Evolutionary conservation across 2,888 invertebrate species (phyloP), one percentile per base, ranked within the genome.

Genomic region (Empis stercorea): DNA sequence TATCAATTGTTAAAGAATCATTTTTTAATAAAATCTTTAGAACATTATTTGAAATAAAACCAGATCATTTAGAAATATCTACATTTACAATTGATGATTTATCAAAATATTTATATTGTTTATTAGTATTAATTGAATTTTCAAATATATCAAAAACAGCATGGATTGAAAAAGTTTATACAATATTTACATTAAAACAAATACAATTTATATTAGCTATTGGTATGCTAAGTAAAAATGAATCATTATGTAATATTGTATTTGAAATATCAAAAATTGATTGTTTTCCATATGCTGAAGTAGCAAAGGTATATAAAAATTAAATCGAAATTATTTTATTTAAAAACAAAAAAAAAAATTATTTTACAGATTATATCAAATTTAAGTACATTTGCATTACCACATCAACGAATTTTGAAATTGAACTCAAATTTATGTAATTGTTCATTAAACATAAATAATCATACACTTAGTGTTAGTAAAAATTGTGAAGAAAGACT

Each of bases 1-100:
- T 68, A 2, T 60, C 65, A 4, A 62, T 63, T 45, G 60, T 68
- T 11, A 60, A 62, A 0, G 65, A 67, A 39, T 65, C 68, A 2
- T 66, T 62, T 47, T 67, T 66, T 44, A 65, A 67, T 50, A 68
- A 66, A 54, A 61, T 67, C 43, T 55, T 68, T 13, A 55, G 61
- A 0, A 58, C 61, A 0, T 56, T 67, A 1, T 34, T 64, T 1
- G 54, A 57, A 3, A 54, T 59, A 9, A 55, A 57, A 27, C 55
- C 59, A 0, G 63, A 65, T 45, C 55, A 59, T 49, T 48, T 54
- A 32, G 48, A 44, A 14, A 46, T 50, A 16, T 46, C 51, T 9
- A 51, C 52, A 27, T 46, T 55, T 15, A 34, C 54, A 0, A 34
- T 53, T 34, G 46, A 57, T 1, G 65, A 66, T 40, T 57, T 66